Evolutionary conservation across 2,888 invertebrate genomes (phyloP).

Genomic region (Lutraria lutraria): DNA sequence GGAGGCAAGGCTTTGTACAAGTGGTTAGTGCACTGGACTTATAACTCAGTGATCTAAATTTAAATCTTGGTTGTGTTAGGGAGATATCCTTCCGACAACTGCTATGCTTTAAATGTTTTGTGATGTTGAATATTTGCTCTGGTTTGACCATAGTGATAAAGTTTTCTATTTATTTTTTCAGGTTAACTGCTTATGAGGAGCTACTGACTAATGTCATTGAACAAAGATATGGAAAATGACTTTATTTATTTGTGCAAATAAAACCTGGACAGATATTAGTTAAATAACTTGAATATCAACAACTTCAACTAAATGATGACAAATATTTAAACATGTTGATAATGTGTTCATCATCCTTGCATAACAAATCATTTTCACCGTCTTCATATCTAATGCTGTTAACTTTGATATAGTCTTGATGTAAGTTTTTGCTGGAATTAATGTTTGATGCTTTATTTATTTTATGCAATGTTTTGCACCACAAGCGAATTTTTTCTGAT

Average conservation of each 20-base stretch:
- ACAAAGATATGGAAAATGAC: slow-evolving; percentile 11
- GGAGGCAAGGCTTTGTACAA: no score
- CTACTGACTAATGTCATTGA: not conserved
- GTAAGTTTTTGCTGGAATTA: not conserved
- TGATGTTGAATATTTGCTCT: no score
- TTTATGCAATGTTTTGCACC: not conserved
- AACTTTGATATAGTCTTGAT: not conserved
- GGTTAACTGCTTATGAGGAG: slow-evolving; percentile 32
- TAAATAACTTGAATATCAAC: not conserved
- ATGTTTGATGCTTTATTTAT: not conserved
- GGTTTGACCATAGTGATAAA: no score
- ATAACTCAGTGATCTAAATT: no score
- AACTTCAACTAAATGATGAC: not conserved
- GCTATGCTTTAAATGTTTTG: no score
- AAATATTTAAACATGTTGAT: not conserved
- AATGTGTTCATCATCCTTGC: slow-evolving; percentile 6
- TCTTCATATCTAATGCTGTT: not conserved
- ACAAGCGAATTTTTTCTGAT: not conserved
- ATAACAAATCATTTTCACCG: not conserved
- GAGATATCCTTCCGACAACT: no score
- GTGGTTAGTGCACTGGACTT: no score
- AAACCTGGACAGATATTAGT: not conserved
- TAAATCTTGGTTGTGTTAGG: no score
- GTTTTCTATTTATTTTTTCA: not conserved
- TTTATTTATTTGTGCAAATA: not conserved